Evolutionary conservation across 2,888 invertebrate genomes (phyloP).

Genomic region (Pheosia gnoma): DNA sequence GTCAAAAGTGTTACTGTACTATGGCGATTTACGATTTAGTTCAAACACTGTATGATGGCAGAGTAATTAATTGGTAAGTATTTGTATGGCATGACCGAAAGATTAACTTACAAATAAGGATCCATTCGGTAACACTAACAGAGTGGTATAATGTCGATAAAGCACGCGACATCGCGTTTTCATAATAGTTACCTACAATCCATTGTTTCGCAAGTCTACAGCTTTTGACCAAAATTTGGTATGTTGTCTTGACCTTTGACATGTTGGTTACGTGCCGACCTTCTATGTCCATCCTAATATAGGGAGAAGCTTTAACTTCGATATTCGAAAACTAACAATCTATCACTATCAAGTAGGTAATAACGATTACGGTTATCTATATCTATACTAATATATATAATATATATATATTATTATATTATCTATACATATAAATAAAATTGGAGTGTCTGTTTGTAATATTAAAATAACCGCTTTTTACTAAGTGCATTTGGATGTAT

Average conservation of each 20-base stretch:
- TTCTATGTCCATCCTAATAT: slow-evolving; percentile 23
- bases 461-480: too few species aligned
- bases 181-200: slow-evolving; percentile 29
- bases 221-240: slow-evolving; percentile 33
- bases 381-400: too few species aligned
- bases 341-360: too few species aligned
- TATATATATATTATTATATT: too few species aligned
- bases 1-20: too few species aligned
- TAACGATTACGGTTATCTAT: too few species aligned
- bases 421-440: too few species aligned
- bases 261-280: slow-evolving; percentile 20
- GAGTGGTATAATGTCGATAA: slow-evolving; percentile 39
- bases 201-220: slow-evolving; percentile 44
- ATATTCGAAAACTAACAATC: too few species aligned
- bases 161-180: slow-evolving; percentile 51
- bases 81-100: slow-evolving; percentile 4
- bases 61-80: neutral
- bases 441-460: too few species aligned
- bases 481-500: too few species aligned
- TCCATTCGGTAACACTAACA: slow-evolving; percentile 18
- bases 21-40: too few species aligned
- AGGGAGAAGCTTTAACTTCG: slow-evolving; percentile 7
- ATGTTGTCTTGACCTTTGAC: slow-evolving; percentile 34
- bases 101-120: slow-evolving; percentile 10
- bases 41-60: too few species aligned